A percentile compares a stretch with the other conserved stretches of the same genome.
Evolutionary conservation across 92 coral and sea anemone species (phyloP).

Genomic region (Chrysogorgia sp.): DNA sequence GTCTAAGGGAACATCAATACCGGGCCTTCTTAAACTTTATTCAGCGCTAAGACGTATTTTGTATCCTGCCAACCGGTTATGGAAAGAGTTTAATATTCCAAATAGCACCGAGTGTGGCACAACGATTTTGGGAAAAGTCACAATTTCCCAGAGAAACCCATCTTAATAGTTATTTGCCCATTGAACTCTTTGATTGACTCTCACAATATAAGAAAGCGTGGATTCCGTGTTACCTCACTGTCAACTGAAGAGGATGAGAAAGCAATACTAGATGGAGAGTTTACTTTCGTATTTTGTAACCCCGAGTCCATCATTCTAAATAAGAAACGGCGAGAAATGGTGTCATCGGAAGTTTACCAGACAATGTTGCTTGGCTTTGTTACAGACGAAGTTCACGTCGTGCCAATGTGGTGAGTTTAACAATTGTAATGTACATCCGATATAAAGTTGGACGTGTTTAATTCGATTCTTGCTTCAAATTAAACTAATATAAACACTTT

Average conservation of each 20-base stretch:
- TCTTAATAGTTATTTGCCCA: background rate
- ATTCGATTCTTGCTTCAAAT: no score
- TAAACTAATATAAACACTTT: no score
- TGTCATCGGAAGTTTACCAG: background rate
- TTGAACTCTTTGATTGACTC: slow-evolving; percentile 32
- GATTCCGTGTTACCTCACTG: background rate
- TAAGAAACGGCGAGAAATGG: background rate
- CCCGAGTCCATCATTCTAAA: no score
- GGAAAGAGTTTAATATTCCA: slow-evolving; percentile 18
- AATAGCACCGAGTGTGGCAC: background rate
- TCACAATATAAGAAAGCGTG: background rate
- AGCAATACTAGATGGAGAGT: background rate
- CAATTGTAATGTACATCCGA: no score
- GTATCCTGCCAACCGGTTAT: slow-evolving; percentile 15
- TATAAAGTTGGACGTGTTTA: no score
- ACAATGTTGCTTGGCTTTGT: slow-evolving; percentile 10
- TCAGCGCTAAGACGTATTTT: background rate
- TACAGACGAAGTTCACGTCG: slow-evolving; percentile 19
- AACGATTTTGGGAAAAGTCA: background rate
- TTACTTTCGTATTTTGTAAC: slow-evolving; percentile 15
- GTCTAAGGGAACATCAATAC: background rate
- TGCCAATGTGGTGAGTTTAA: slow-evolving; percentile 20
- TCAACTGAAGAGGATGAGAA: background rate
- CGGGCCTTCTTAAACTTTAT: background rate
- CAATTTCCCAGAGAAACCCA: background rate